Evolutionary conservation across 2,888 invertebrate genomes (phyloP).

Genomic region (Maniola hyperantus): DNA sequence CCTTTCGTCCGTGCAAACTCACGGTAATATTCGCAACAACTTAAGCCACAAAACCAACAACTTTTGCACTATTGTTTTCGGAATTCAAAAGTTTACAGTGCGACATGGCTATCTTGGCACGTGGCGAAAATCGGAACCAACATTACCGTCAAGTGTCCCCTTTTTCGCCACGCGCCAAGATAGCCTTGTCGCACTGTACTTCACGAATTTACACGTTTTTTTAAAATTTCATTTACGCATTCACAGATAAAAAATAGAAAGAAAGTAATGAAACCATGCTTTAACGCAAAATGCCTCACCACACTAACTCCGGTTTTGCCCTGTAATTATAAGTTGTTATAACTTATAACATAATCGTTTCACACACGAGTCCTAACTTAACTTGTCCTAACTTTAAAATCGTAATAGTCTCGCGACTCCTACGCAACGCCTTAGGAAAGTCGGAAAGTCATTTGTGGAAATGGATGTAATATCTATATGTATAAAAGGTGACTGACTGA

Average conservation of each 20-base stretch:
- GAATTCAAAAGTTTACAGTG: not conserved
- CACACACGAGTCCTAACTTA: slow-evolving; percentile 46
- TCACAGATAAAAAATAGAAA: slow-evolving; percentile 25
- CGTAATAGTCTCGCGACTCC: too few relatives aligned
- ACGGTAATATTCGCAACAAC: not conserved
- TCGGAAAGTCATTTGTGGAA: too few relatives aligned
- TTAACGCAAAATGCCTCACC: slow-evolving; percentile 69
- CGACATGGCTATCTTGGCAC: too few relatives aligned
- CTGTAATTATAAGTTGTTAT: slow-evolving; percentile 58
- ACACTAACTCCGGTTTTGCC: slow-evolving; percentile 69
- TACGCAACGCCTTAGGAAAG: too few relatives aligned
- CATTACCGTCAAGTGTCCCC: too few relatives aligned
- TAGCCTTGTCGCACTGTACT: too few relatives aligned
- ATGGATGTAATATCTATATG: too few relatives aligned
- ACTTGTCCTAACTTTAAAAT: slow-evolving; percentile 42
- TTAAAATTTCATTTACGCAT: slow-evolving; percentile 21
- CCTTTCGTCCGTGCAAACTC: too few relatives aligned
- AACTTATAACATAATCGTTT: slow-evolving; percentile 54
- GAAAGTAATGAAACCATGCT: slow-evolving; percentile 58
- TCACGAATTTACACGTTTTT: not conserved
- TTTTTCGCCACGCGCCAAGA: too few relatives aligned
- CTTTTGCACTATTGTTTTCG: not conserved
- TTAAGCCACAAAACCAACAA: not conserved
- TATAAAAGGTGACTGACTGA: too few relatives aligned
- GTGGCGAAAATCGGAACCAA: too few relatives aligned